Conservation (phyloP, 2,113 vertebrate genomes). For the Sinocyclocheilus anophthalmus region DNA sequence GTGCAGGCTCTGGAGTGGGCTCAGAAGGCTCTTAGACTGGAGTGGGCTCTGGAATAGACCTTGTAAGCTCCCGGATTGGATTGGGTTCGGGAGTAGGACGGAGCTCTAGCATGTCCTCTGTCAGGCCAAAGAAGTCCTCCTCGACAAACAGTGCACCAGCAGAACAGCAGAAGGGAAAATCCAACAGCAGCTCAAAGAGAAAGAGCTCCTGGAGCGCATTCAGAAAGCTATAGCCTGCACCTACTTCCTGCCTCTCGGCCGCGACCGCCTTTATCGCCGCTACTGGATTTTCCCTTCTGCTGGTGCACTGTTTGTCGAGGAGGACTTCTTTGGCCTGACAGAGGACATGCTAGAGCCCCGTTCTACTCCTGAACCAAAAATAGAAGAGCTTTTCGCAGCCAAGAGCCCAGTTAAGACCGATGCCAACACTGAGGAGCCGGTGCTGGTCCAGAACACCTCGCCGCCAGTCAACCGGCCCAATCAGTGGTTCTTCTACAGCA, state of each 20-base stretch:
- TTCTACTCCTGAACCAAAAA: slow-evolving; percentile 49
- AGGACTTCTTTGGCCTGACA: slow-evolving; percentile 91
- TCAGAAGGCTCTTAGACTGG: no score
- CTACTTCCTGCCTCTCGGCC: slow-evolving; percentile 87
- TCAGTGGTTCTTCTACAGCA: slow-evolving; percentile 92
- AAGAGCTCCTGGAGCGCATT: slow-evolving; percentile 86
- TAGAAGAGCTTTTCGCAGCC: background rate
- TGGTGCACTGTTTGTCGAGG: slow-evolving; percentile 91
- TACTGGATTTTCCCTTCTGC: slow-evolving; percentile 94
- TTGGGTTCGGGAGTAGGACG: no score
- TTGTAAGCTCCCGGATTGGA: no score
- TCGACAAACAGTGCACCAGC: no score
- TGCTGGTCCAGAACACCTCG: slow-evolving; percentile 57
- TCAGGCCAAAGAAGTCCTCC: no score
- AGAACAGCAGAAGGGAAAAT: no score
- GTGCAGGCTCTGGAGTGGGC: no score
- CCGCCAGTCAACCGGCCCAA: slow-evolving; percentile 86
- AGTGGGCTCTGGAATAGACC: no score
- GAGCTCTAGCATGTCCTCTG: no score
- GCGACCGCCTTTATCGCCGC: slow-evolving; percentile 91
- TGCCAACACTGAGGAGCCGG: slow-evolving; percentile 53
- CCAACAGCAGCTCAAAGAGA: slow-evolving; percentile 74
- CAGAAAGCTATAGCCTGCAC: slow-evolving; percentile 90
- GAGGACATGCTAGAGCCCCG: slow-evolving; percentile 90
- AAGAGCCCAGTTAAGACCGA: slow-evolving; percentile 64